Evolutionary conservation across 2,888 invertebrate species (phyloP).

Genomic region (Oligia latruncula): DNA sequence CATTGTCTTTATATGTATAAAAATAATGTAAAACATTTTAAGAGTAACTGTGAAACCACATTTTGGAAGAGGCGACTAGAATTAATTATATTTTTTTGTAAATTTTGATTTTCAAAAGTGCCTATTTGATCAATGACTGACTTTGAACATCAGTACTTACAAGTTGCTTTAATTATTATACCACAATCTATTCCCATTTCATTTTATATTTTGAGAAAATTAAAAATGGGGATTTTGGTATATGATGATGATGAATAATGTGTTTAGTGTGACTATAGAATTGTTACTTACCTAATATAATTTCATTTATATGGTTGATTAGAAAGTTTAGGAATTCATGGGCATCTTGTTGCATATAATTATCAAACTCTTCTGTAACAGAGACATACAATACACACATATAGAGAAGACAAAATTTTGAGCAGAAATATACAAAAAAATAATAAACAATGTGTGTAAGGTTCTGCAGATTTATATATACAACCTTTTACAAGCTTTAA

Average conservation of each 20-base stretch:
- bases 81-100: background rate
- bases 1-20: too few species aligned
- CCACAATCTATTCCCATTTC: background rate
- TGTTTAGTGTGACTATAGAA: background rate
- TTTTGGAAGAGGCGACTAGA: background rate
- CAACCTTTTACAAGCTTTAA: background rate
- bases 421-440: background rate
- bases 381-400: slow-evolving; percentile 33
- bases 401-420: background rate
- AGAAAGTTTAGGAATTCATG: slow-evolving; percentile 99
- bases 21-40: too few species aligned
- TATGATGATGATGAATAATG: too few species aligned
- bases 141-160: background rate
- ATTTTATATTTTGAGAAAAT: background rate
- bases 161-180: background rate
- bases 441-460: background rate
- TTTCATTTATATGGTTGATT: slow-evolving; percentile 99
- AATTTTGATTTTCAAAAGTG: background rate
- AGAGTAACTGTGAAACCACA: too few species aligned
- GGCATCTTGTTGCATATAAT: slow-evolving; percentile 99
- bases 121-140: background rate
- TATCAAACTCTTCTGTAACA: slow-evolving; percentile 98
- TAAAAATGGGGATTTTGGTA: background rate
- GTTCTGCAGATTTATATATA: background rate
- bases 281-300: slow-evolving; percentile 95